phyloP scores from a whole-genome alignment of 2,113 vertebrate genomes.

The Siniperca chuatsi region DNA sequence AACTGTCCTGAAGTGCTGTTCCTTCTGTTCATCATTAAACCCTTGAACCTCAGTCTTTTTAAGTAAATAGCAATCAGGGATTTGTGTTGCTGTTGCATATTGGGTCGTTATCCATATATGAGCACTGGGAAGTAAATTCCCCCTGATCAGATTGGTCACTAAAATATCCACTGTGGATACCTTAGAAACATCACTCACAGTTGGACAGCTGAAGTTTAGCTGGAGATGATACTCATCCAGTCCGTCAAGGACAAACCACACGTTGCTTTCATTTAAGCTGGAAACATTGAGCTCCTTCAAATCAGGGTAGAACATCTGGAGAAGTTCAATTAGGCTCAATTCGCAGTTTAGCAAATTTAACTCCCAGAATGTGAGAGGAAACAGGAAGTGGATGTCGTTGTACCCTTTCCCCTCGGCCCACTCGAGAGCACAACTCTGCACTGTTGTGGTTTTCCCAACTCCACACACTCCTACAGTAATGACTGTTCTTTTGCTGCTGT shows the following conservation, averaged over 20 bases:
- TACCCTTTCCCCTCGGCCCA: slow-evolving; percentile 55
- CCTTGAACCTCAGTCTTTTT: slow-evolving; percentile 44
- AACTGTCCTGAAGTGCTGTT: slow-evolving; percentile 36
- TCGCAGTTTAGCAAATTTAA: slow-evolving; percentile 41
- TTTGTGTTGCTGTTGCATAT: slow-evolving; percentile 2
- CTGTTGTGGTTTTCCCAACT: slow-evolving; percentile 59
- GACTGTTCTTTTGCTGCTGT: slow-evolving; percentile 26
- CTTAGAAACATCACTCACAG: slow-evolving; percentile 43
- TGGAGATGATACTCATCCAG: slow-evolving; percentile 41
- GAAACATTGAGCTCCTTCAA: slow-evolving; percentile 25
- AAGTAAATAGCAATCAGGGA: slow-evolving; percentile 42
- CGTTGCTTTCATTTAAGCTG: slow-evolving; percentile 18
- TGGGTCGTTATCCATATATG: slow-evolving; percentile 67
- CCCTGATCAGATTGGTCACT: slow-evolving; percentile 61
- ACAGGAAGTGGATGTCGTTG: slow-evolving; percentile 36
- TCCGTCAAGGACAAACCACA: slow-evolving; percentile 68
- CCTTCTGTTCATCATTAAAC: slow-evolving; percentile 63
- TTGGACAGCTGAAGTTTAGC: slow-evolving; percentile 28
- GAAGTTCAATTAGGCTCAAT: slow-evolving; percentile 50
- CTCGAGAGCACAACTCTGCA: slow-evolving; percentile 55
- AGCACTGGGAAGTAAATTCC: slow-evolving; percentile 51
- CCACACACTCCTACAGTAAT: slow-evolving; percentile 58
- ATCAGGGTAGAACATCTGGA: slow-evolving; percentile 57
- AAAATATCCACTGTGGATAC: slow-evolving; percentile 27
- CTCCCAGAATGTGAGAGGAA: slow-evolving; percentile 67